phyloP scores from a whole-genome alignment of 2,113 vertebrate genomes.

The Cisticola juncidis region DNA sequence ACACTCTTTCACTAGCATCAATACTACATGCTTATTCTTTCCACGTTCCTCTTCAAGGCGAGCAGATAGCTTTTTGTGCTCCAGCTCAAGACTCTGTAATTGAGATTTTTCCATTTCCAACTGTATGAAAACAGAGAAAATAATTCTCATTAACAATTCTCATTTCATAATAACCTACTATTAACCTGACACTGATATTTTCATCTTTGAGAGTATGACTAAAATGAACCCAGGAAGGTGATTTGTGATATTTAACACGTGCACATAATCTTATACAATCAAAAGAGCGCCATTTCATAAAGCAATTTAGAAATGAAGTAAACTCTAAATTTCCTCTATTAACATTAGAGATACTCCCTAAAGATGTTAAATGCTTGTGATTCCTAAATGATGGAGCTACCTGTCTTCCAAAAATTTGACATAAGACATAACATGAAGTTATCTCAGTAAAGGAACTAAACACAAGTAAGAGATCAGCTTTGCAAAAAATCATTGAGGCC shows the following conservation, averaged over 20 bases:
- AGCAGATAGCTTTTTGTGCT: constrained; percentile 88
- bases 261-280: background rate
- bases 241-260: background rate
- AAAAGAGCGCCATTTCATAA: background rate
- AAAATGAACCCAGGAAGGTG: background rate
- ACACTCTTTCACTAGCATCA: constrained; percentile 95
- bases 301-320: background rate
- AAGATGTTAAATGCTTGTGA: background rate
- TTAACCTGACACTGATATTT: background rate
- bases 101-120: constrained; percentile 95
- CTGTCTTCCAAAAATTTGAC: background rate
- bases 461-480: background rate
- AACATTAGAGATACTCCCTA: background rate
- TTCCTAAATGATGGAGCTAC: background rate
- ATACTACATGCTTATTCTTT: constrained; percentile 95
- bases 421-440: background rate
- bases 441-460: background rate
- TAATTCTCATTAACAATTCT: background rate
- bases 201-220: background rate
- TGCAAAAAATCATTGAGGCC: background rate
- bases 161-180: background rate
- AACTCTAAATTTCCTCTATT: background rate
- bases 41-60: constrained; percentile 93
- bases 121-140: constrained; percentile 71
- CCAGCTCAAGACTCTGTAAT: constrained; percentile 90